These are phyloP conservation scores for Eupithecia subumbrata DNA, from an alignment of 2,888 invertebrate species.

Conservation along the genomic window DNA sequence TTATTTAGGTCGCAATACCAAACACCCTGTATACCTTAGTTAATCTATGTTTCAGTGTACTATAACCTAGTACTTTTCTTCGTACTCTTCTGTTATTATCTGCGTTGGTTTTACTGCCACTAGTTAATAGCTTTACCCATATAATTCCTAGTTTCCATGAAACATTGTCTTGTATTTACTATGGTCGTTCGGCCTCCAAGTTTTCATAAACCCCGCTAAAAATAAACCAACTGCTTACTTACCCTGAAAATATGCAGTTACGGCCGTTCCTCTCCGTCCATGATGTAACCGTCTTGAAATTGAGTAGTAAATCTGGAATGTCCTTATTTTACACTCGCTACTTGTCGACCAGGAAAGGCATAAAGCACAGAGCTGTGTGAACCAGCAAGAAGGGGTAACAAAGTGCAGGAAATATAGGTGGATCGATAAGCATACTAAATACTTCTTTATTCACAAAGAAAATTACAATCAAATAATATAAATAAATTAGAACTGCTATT, in stretches of 20 bases:
- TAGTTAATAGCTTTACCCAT: not conserved
- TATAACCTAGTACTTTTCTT: not conserved
- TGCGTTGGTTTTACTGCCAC: not conserved
- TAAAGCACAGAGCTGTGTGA: not conserved
- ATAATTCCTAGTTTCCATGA: not conserved
- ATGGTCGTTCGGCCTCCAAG: constrained; percentile 6
- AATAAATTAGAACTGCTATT: too few species aligned
- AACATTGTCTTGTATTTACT: not conserved
- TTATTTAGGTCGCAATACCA: too few species aligned
- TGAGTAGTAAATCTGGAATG: constrained; percentile 62
- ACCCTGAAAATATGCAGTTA: constrained; percentile 37
- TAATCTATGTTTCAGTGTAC: not conserved
- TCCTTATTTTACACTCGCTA: constrained; percentile 59
- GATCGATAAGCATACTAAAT: not conserved
- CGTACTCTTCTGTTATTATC: not conserved
- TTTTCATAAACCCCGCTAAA: constrained; percentile 26
- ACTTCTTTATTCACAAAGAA: too few species aligned
- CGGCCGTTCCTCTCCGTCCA: constrained; percentile 42
- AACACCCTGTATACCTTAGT: not conserved
- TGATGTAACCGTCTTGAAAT: constrained; percentile 54
- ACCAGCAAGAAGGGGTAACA: not conserved
- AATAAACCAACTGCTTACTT: constrained; percentile 29
- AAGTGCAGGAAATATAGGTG: not conserved
- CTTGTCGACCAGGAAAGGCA: not conserved
- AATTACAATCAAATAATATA: too few species aligned